phyloP scores from a whole-genome alignment of 92 coral and sea anemone species.

The Zoanthus sansibaricus region DNA sequence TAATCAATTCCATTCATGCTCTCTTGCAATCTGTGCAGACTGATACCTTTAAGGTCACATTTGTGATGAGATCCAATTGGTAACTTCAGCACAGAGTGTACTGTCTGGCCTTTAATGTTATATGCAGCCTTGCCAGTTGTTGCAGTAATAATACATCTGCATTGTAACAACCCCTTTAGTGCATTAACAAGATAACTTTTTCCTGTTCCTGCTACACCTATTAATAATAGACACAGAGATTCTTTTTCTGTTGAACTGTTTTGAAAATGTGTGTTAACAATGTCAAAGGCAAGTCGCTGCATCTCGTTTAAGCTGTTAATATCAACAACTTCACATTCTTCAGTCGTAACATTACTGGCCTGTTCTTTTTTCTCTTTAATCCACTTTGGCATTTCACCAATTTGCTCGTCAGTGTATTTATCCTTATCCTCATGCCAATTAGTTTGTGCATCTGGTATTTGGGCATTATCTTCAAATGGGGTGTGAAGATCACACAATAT shows the following conservation, averaged over 20 bases:
- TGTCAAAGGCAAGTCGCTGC: conserved; percentile 57
- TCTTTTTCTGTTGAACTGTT: conserved; percentile 50
- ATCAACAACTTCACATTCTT: conserved; percentile 48
- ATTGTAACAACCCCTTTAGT: conserved; percentile 33
- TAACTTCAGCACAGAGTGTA: conserved; percentile 59
- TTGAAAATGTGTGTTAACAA: conserved; percentile 55
- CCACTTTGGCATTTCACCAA: background rate
- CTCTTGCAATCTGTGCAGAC: conserved; percentile 34
- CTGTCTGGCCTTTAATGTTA: conserved; percentile 52
- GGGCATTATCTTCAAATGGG: too few species aligned
- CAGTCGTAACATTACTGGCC: background rate
- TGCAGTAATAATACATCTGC: conserved; percentile 53
- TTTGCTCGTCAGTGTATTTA: background rate
- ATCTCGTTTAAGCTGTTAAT: conserved; percentile 52
- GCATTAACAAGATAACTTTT: conserved; percentile 60
- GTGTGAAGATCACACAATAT: too few species aligned
- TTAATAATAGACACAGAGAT: conserved; percentile 50
- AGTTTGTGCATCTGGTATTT: conserved; percentile 1
- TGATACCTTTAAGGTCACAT: conserved; percentile 54
- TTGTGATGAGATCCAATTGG: conserved; percentile 51
- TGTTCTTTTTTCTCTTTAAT: background rate
- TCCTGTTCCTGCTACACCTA: conserved; percentile 64
- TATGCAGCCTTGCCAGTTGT: conserved; percentile 59
- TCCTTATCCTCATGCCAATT: conserved; percentile 50
- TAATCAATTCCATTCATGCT: conserved; percentile 26